Conservation (phyloP, 92 coral and sea anemone genomes). For the Siderastrea siderea region DNA sequence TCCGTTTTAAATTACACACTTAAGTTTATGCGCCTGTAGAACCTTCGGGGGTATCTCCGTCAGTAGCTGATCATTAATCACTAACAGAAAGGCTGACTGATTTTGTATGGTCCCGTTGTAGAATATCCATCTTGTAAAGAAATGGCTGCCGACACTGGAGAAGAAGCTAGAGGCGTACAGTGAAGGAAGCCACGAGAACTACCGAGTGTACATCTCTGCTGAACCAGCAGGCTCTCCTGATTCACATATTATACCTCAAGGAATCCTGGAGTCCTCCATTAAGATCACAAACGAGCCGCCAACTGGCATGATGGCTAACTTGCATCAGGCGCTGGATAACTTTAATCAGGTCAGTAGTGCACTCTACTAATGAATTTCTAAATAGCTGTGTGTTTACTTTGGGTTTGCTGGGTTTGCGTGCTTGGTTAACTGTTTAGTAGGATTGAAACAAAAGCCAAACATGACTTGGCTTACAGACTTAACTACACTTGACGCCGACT, state of each 20-base stretch:
- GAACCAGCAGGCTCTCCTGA: conserved; percentile 98
- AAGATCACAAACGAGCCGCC: conserved; percentile 99
- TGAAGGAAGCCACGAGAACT: conserved; percentile 93
- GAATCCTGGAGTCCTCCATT: conserved; percentile 97
- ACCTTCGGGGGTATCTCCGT: not conserved
- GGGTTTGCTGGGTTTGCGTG: not conserved
- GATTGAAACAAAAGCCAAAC: too few species aligned
- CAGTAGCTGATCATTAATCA: not conserved
- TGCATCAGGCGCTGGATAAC: conserved; percentile 95
- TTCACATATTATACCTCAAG: conserved; percentile 94
- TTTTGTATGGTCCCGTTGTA: conserved; percentile 16
- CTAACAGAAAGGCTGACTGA: not conserved
- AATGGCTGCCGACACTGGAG: conserved; percentile 98
- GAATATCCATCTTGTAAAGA: conserved; percentile 99
- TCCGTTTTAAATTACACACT: too few species aligned
- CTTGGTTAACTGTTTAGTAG: not conserved
- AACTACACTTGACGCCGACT: too few species aligned
- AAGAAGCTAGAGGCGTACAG: conserved; percentile 97
- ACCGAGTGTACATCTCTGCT: conserved; percentile 99
- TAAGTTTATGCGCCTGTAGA: too few species aligned
- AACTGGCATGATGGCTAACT: conserved; percentile 98
- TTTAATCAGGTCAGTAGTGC: conserved; percentile 85
- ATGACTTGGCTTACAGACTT: not conserved
- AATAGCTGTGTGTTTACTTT: not conserved
- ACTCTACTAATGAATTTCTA: not conserved